phyloP scores from a whole-genome alignment of 2,888 invertebrate species.

The Chydorus sphaericus region DNA sequence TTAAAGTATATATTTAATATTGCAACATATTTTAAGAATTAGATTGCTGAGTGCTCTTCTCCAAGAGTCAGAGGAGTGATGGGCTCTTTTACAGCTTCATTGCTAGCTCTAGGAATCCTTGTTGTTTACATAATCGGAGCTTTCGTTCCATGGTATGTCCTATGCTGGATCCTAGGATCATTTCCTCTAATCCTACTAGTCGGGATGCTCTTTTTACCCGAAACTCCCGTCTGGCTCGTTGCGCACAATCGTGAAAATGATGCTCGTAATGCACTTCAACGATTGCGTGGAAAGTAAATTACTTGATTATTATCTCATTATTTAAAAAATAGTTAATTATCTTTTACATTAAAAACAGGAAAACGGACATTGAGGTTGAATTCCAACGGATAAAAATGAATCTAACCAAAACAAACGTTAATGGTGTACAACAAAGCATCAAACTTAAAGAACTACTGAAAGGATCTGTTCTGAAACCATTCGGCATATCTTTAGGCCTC shows the following conservation, averaged over 20 bases:
- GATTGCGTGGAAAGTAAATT: conserved; percentile 54
- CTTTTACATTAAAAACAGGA: conserved; percentile 22
- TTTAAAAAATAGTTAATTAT: no score
- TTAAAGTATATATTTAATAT: background rate
- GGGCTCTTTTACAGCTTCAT: conserved; percentile 16
- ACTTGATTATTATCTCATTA: no score
- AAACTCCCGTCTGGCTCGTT: conserved; percentile 84
- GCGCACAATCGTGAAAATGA: conserved; percentile 57
- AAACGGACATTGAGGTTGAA: conserved; percentile 61
- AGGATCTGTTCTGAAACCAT: conserved; percentile 15
- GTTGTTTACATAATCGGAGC: conserved; percentile 64
- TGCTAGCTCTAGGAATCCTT: conserved; percentile 42
- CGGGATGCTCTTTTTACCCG: conserved; percentile 68
- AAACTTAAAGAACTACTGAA: conserved; percentile 43
- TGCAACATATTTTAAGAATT: background rate
- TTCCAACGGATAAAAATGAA: conserved; percentile 47
- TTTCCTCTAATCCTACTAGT: conserved; percentile 63
- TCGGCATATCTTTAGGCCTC: conserved; percentile 16
- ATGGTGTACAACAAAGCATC: conserved; percentile 3
- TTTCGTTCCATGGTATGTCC: conserved; percentile 58
- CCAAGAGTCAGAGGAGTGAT: conserved; percentile 16
- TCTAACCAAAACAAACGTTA: conserved; percentile 35
- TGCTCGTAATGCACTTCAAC: conserved; percentile 60
- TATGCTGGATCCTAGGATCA: conserved; percentile 62
- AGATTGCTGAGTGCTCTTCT: conserved; percentile 17